phyloP scores from a whole-genome alignment of 2,888 invertebrate species.

The Erebia palarica region DNA sequence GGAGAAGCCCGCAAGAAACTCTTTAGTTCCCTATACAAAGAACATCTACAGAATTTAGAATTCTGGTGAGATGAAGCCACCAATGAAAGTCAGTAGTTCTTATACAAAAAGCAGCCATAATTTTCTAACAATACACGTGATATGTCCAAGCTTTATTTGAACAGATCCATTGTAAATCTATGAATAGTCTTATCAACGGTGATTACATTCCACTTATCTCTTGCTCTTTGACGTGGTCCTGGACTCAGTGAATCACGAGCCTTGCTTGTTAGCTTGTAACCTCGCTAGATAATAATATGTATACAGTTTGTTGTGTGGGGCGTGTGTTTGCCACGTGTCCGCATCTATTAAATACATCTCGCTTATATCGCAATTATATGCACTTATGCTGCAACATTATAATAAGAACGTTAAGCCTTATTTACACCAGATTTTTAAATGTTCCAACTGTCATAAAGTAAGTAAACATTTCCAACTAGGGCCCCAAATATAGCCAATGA shows the following conservation, averaged over 20 bases:
- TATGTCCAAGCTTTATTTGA: constrained; percentile 6
- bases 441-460: neutral
- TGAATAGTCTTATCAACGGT: constrained; percentile 23
- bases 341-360: constrained; percentile 16
- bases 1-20: neutral
- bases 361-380: constrained; percentile 27
- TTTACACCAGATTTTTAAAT: neutral
- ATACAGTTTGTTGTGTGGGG: constrained; percentile 20
- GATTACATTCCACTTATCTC: constrained; percentile 34
- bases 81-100: no score
- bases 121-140: neutral
- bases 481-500: neutral
- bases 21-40: neutral
- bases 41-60: no score
- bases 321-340: constrained; percentile 36
- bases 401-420: constrained; percentile 7
- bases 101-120: neutral
- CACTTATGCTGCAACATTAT: constrained; percentile 27
- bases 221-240: constrained; percentile 39
- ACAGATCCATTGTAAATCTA: constrained; percentile 8
- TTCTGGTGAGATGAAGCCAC: no score
- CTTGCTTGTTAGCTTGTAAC: constrained; percentile 24
- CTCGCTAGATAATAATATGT: constrained; percentile 26
- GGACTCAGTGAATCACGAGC: constrained; percentile 38
- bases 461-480: no score